Percentiles rank a stretch among this genome's conserved stretches.
phyloP scores from a whole-genome alignment of 2,888 invertebrate species.

The Parnassius glacialis region DNA sequence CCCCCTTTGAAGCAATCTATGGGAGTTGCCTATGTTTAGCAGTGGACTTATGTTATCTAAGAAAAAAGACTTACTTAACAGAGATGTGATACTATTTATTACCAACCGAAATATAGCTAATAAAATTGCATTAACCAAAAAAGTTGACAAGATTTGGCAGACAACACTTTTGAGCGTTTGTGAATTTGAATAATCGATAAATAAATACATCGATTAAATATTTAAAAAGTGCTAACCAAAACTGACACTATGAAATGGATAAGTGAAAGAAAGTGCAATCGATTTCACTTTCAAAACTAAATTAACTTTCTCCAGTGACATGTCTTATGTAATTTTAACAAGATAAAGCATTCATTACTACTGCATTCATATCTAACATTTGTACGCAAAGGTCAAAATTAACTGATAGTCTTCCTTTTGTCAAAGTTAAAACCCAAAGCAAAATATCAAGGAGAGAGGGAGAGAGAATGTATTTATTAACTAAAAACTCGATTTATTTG shows the following conservation, averaged over 20 bases:
- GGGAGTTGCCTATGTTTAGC: too few species aligned
- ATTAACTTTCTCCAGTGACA: conserved; percentile 81
- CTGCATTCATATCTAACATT: conserved; percentile 60
- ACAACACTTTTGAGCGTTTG: not conserved
- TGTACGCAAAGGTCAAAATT: conserved; percentile 58
- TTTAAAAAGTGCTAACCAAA: conserved; percentile 44
- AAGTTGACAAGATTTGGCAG: not conserved
- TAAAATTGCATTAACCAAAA: too few species aligned
- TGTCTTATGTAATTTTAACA: conserved; percentile 74
- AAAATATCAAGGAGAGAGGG: conserved; percentile 3
- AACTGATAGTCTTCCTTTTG: conserved; percentile 35
- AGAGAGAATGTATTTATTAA: conserved; percentile 15
- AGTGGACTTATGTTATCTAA: too few species aligned
- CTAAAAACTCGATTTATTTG: conserved; percentile 26
- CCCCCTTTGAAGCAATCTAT: too few species aligned
- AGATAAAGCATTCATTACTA: conserved; percentile 72
- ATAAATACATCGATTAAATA: conserved; percentile 42
- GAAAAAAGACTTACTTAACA: too few species aligned
- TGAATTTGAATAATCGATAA: conserved; percentile 3
- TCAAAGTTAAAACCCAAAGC: conserved; percentile 31
- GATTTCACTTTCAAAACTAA: conserved; percentile 82
- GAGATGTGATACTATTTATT: fast-evolving
- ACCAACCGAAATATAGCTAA: too few species aligned
- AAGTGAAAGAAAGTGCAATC: conserved; percentile 79
- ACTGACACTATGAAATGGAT: conserved; percentile 66